A percentile compares a stretch with the other conserved stretches of the same genome.
phyloP scores from a whole-genome alignment of 2,888 invertebrate genomes.

The Parasteatoda lunata region DNA sequence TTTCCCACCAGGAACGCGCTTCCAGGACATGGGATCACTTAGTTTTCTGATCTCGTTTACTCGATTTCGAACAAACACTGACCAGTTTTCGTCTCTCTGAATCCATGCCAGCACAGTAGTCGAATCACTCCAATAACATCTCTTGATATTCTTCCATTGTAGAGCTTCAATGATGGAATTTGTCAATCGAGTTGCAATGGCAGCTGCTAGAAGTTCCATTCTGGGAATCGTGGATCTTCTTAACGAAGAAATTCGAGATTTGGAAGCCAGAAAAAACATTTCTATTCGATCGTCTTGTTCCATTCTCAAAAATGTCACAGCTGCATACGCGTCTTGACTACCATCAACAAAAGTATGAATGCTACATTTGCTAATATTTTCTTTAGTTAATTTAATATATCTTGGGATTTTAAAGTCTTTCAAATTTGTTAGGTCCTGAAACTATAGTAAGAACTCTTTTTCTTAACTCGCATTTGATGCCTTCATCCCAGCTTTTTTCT shows the following conservation, averaged over 20 bases:
- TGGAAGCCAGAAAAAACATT: neutral
- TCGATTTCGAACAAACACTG: neutral
- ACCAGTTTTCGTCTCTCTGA: neutral
- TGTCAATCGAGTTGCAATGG: neutral
- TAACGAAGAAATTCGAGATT: neutral
- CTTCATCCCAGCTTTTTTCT: neutral
- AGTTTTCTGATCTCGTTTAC: neutral
- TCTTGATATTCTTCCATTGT: neutral
- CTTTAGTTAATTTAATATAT: neutral
- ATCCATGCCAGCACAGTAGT: neutral
- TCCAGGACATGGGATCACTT: neutral
- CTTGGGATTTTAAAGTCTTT: neutral
- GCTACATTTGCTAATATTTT: neutral
- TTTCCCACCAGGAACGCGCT: neutral
- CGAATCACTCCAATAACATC: neutral
- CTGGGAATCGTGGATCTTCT: neutral
- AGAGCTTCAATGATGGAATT: conserved; percentile 15
- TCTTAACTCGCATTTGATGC: neutral
- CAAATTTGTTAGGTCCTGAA: neutral
- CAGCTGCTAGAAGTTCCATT: neutral
- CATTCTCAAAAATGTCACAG: neutral
- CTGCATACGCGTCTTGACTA: neutral
- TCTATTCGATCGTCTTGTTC: neutral
- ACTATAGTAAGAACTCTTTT: neutral
- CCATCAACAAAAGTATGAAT: neutral